Percentiles rank a stretch among this genome's conserved stretches.
phyloP scores from a whole-genome alignment of 2,113 vertebrate genomes.

The Sinocyclocheilus grahami region DNA sequence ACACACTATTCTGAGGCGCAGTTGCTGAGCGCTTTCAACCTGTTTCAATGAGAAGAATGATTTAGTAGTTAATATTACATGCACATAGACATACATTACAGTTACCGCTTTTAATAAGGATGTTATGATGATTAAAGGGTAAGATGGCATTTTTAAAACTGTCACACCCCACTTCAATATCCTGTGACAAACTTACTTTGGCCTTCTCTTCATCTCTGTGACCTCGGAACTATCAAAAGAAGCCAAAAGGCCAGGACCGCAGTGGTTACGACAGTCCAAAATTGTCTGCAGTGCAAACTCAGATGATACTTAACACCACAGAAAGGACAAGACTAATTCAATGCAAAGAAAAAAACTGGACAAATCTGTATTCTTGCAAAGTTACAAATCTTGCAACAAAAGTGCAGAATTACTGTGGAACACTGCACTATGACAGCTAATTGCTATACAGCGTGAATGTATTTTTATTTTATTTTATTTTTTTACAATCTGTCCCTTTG shows the following conservation, averaged over 20 bases:
- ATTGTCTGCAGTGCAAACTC: slow-evolving; percentile 23
- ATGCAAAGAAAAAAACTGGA: neutral
- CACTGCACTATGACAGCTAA: neutral
- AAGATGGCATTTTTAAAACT: neutral
- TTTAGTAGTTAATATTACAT: neutral
- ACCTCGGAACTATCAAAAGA: slow-evolving; percentile 41
- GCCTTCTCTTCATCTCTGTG: slow-evolving; percentile 48
- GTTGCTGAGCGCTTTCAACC: neutral
- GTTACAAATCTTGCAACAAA: neutral
- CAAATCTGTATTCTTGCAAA: neutral
- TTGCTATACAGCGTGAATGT: neutral
- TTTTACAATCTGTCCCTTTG: neutral
- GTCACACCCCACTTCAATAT: slow-evolving; percentile 24
- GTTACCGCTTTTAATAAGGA: neutral
- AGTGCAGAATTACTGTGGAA: neutral
- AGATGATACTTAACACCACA: neutral
- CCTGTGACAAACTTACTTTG: neutral
- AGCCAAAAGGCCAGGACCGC: slow-evolving; percentile 28
- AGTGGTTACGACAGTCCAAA: slow-evolving; percentile 26
- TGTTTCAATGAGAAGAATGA: neutral
- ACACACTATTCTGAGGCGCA: slow-evolving; percentile 22
- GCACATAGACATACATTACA: neutral
- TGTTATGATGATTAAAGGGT: neutral
- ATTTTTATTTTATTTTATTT: neutral
- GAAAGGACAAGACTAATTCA: neutral